These are phyloP conservation scores for Drosophila ironensis DNA, from an alignment of 1,140 invertebrate genomes.

Conservation along the genomic window DNA sequence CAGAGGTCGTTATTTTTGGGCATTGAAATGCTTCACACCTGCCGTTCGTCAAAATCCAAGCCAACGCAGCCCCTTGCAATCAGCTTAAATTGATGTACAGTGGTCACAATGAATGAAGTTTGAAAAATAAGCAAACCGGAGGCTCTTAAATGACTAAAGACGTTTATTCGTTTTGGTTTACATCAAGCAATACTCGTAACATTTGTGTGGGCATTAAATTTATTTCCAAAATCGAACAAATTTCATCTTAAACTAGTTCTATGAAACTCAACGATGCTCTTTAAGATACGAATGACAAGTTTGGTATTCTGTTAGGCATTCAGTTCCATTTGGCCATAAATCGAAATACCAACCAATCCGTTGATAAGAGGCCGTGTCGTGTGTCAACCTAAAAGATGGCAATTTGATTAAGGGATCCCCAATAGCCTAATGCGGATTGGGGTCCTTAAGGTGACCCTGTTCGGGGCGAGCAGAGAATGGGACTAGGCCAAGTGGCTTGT, in stretches of 20 bases:
- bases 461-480: background rate
- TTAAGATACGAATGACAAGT: no score
- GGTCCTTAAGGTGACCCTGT: background rate
- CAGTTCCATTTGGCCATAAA: background rate
- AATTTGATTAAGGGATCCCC: conserved; percentile 30
- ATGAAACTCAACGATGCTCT: no score
- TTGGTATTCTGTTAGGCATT: no score
- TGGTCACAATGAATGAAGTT: background rate
- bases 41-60: conserved; percentile 32
- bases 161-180: no score
- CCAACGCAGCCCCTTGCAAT: background rate
- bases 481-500: conserved; percentile 18
- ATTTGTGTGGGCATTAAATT: no score
- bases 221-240: no score
- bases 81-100: background rate
- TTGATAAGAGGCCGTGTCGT: conserved; percentile 17
- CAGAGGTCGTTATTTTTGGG: conserved; percentile 43
- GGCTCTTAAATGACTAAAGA: no score
- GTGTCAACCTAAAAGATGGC: conserved; percentile 16
- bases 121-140: background rate
- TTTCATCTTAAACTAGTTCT: no score
- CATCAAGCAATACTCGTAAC: no score
- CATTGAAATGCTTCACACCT: conserved; percentile 54
- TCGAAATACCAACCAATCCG: background rate
- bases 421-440: conserved; percentile 9